Percentiles rank a stretch among this genome's conserved stretches.
These are phyloP conservation scores for Mobula hypostoma DNA, from an alignment of 2,113 vertebrate genomes.

Conservation along the genomic window DNA sequence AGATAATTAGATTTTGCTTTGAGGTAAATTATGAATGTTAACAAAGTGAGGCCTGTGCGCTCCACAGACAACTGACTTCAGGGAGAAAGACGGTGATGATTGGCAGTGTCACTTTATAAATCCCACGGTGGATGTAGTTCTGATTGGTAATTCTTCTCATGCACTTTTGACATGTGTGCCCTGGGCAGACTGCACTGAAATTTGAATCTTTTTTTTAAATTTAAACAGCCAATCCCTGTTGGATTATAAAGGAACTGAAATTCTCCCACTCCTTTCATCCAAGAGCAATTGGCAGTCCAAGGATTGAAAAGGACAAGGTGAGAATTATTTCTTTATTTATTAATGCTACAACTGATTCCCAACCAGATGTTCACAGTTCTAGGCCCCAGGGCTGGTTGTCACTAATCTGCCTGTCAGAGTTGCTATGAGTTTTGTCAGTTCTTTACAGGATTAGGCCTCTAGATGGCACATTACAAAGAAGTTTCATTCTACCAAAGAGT, in stretches of 20 bases:
- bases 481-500: background rate
- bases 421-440: constrained; percentile 31
- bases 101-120: constrained; percentile 18
- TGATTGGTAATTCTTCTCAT: constrained; percentile 22
- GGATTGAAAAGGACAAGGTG: constrained; percentile 35
- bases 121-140: background rate
- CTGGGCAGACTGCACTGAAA: background rate
- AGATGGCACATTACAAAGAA: constrained; percentile 14
- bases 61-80: constrained; percentile 7
- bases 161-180: constrained; percentile 16
- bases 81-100: constrained; percentile 15
- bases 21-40: constrained; percentile 20
- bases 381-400: constrained; percentile 36
- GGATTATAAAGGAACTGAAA: constrained; percentile 9
- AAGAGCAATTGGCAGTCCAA: constrained; percentile 34
- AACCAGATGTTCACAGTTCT: constrained; percentile 37
- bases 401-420: constrained; percentile 36
- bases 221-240: constrained; percentile 4
- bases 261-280: background rate
- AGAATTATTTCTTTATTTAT: constrained; percentile 34
- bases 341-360: constrained; percentile 36
- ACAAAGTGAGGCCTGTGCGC: background rate
- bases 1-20: background rate
- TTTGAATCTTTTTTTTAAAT: background rate
- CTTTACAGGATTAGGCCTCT: constrained; percentile 1